These are phyloP conservation scores for Girardinichthys multiradiatus DNA, from an alignment of 2,113 vertebrate genomes.

Conservation along the genomic window DNA sequence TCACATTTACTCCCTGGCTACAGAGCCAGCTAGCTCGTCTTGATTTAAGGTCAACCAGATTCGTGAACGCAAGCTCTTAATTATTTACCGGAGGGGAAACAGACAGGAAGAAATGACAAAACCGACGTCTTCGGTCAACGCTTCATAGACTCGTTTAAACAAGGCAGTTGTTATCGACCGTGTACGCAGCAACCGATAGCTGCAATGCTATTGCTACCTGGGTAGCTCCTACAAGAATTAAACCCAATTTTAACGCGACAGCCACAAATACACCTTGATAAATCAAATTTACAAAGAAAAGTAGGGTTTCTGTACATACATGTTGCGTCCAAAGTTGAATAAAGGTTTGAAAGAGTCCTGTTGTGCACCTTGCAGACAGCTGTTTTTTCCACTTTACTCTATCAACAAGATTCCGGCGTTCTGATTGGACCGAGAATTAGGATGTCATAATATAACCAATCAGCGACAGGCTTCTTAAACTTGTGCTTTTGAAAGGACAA, in stretches of 20 bases:
- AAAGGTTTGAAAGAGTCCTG: constrained; percentile 80
- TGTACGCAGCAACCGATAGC: constrained; percentile 36
- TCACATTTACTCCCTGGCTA: constrained; percentile 51
- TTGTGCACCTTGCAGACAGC: constrained; percentile 75
- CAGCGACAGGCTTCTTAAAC: constrained; percentile 72
- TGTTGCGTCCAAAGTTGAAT: constrained; percentile 54
- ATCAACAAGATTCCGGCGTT: constrained; percentile 76
- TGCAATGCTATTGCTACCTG: constrained; percentile 47
- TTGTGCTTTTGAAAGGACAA: constrained; percentile 43
- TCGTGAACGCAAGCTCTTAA: not conserved
- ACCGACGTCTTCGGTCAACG: not conserved
- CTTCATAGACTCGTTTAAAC: not conserved
- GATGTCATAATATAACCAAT: constrained; percentile 80
- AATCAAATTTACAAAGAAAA: not conserved
- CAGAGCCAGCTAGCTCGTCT: constrained; percentile 71
- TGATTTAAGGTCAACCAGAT: constrained; percentile 21
- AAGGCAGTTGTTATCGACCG: constrained; percentile 28
- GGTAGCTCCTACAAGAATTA: not conserved
- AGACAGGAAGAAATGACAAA: not conserved
- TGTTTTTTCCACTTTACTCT: constrained; percentile 83
- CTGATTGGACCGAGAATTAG: constrained; percentile 83
- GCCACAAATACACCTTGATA: not conserved
- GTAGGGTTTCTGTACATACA: constrained; percentile 41
- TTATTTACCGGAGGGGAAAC: not conserved
- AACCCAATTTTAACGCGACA: not conserved